Percentiles rank a stretch among this genome's conserved stretches.
phyloP scores from a whole-genome alignment of 2,797 vertebrate genomes.

The Crossoptilon crossoptilon region DNA sequence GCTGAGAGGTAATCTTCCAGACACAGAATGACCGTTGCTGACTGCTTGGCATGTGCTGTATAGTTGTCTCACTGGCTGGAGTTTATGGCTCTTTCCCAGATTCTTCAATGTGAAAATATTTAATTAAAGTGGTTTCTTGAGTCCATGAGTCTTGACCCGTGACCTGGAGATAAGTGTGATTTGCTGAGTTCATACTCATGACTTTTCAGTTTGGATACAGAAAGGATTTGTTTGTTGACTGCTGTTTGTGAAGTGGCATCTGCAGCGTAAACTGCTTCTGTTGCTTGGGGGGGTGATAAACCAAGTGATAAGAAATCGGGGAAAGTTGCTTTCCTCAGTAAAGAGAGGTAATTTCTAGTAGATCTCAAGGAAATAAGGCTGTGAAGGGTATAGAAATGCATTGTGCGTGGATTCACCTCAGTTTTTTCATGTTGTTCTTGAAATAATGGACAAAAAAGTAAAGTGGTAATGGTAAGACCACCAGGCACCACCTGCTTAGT shows the following conservation, averaged over 20 bases:
- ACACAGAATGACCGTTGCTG: background rate
- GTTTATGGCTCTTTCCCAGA: constrained; percentile 38
- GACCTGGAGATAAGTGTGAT: constrained; percentile 40
- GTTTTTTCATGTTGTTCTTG: background rate
- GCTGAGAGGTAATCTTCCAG: constrained; percentile 24
- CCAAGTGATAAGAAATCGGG: background rate
- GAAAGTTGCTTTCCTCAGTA: constrained; percentile 13
- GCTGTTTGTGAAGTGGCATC: background rate
- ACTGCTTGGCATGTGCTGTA: background rate
- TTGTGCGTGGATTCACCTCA: background rate
- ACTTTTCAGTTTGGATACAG: background rate
- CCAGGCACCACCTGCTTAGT: background rate
- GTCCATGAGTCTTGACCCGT: constrained; percentile 10
- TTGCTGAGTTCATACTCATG: background rate
- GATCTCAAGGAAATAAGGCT: background rate
- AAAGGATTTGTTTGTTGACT: constrained; percentile 10
- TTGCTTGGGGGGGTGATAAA: constrained; percentile 4
- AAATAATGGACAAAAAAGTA: background rate
- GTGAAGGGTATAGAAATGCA: background rate
- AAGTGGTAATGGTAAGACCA: background rate
- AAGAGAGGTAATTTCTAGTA: constrained; percentile 3
- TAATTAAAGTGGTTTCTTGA: constrained; percentile 49
- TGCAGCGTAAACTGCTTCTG: background rate
- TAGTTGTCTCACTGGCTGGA: background rate
- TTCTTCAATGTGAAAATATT: constrained; percentile 56